Evolutionary conservation across 2,797 vertebrate genomes (phyloP), one percentile per base, ranked within the genome.

Genomic region (Hipposideros larvatus): DNA sequence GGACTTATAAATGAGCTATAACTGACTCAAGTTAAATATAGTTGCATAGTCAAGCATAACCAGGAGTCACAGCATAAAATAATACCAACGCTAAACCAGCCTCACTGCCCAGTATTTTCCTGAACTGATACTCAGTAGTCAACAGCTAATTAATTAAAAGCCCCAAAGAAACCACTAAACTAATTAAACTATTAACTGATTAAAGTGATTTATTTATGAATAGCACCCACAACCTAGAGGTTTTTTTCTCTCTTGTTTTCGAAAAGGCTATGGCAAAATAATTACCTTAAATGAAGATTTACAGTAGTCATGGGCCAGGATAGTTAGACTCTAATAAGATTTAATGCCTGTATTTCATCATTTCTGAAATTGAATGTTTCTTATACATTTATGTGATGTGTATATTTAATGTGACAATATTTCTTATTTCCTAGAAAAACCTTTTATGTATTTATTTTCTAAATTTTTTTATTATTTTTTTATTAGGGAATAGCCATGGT

Each of bases 301-400:
- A 31, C 87, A 83, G 43, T 75, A 92, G 37, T 68, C 43, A 46
- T 68, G 34, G 65, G 63, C n/a, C 34, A 74, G 51, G 14, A 83
- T 66, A 82, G 22, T 82, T 83, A 70, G 37, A 90, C 24, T 91
- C 77, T 2, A 53, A 1, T 48, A 89, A 87, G 5, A 92, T 85
- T 87, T 94, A 74, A 63, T 48, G 83, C 87, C 7, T 77, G 37
- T 74, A 86, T 87, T 86, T 63, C 41, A 57, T 61, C 18, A 70
- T 89, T 89, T 94, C 73, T 70, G n/a, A 82, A 92, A 82, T 75
- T 31, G 65, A 95, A 77, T 86, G 19, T 43, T 70, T 95, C 37
- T 71, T 82, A 88, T 37, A 87, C 57, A 15, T 43, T 43, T 43
- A 43, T 43, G 43, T 43, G 43, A 43, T 43, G 43, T 43, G 9